These are phyloP conservation scores for Hylaeus volcanicus DNA, from an alignment of 1,140 invertebrate species.

Conservation along the genomic window DNA sequence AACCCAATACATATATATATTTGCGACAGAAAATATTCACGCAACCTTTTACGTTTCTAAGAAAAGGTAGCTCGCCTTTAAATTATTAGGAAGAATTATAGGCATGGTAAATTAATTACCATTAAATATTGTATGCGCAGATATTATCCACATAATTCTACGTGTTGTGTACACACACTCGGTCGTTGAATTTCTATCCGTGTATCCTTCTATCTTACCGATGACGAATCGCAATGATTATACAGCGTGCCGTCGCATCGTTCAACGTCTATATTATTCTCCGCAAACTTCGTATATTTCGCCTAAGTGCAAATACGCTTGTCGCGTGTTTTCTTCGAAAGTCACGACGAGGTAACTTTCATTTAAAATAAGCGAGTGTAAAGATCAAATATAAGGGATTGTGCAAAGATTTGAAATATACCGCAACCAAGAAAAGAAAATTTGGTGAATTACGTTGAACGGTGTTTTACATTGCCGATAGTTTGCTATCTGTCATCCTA, in stretches of 20 bases:
- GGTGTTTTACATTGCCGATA: no score
- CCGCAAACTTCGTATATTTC: neutral
- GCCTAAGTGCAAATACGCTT: slow-evolving; percentile 20
- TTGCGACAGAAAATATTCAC: no score
- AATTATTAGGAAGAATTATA: neutral
- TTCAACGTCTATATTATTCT: neutral
- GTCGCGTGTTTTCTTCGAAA: neutral
- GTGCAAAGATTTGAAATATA: no score
- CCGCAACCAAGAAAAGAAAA: no score
- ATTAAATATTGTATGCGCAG: neutral
- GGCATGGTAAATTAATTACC: neutral
- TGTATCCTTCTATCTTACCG: slow-evolving; percentile 27
- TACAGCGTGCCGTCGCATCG: neutral
- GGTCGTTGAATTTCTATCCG: neutral
- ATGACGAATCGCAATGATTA: slow-evolving; percentile 37
- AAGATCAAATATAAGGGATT: neutral
- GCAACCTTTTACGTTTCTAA: no score
- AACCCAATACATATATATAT: no score
- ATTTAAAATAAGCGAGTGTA: neutral
- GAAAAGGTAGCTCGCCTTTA: neutral
- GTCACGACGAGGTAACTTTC: neutral
- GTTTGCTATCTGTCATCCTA: no score
- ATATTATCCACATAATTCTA: neutral
- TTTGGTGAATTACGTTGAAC: neutral
- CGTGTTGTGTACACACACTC: neutral